phyloP scores from a whole-genome alignment of 2,113 vertebrate species.

The Phrynosoma blainvillii region DNA sequence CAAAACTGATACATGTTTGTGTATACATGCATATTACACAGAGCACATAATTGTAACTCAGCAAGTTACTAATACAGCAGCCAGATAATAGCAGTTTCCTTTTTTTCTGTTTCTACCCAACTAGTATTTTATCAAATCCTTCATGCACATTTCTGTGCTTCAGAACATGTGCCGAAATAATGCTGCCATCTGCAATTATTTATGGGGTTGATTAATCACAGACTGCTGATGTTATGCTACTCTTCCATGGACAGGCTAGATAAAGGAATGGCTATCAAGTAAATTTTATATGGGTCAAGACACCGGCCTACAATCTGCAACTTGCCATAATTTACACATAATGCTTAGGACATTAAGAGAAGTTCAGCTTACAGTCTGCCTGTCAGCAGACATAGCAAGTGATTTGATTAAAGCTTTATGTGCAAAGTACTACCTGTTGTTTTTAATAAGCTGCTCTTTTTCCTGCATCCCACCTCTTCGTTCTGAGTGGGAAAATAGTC shows the following conservation, averaged over 20 bases:
- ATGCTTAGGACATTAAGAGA: not conserved
- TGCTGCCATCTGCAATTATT: constrained; percentile 25
- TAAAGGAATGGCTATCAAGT: constrained; percentile 13
- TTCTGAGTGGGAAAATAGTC: not conserved
- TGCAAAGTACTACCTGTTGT: not conserved
- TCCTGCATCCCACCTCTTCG: constrained; percentile 1
- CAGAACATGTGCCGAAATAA: not conserved
- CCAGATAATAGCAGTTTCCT: not conserved
- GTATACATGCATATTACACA: not conserved
- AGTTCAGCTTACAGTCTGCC: constrained; percentile 6
- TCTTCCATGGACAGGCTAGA: not conserved
- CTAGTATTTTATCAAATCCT: not conserved
- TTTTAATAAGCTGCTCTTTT: not conserved
- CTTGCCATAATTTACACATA: constrained; percentile 20
- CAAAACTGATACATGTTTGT: constrained; percentile 11
- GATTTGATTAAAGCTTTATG: constrained; percentile 26
- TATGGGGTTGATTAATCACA: constrained; percentile 29
- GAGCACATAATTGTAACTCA: not conserved
- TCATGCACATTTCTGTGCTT: not conserved
- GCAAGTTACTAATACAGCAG: not conserved
- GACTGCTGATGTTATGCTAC: not conserved
- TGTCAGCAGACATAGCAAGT: constrained; percentile 1
- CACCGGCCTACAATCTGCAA: not conserved
- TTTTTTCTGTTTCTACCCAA: not conserved
- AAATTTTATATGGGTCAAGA: constrained; percentile 19